Conservation (phyloP, 2,888 invertebrate species). For the Abrostola triplasia region DNA sequence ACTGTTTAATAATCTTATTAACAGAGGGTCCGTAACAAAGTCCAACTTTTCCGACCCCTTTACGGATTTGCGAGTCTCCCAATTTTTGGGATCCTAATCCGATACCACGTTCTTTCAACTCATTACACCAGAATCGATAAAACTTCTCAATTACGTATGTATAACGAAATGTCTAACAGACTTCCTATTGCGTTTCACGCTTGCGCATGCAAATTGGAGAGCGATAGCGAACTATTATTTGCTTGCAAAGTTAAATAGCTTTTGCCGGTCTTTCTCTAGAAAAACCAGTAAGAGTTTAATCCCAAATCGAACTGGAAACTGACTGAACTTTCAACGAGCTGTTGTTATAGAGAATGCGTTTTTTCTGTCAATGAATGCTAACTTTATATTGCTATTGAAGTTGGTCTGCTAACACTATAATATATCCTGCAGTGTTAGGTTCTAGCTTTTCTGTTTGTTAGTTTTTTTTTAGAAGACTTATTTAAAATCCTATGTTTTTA, state of each 20-base stretch:
- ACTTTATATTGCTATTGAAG: constrained; percentile 35
- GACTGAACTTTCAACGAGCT: constrained; percentile 49
- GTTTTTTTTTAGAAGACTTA: too few species aligned
- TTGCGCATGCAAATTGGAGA: constrained; percentile 71
- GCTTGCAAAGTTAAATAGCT: constrained; percentile 80
- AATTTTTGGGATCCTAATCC: constrained; percentile 49
- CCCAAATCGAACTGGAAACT: constrained; percentile 60
- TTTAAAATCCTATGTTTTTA: too few species aligned
- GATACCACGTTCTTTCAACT: constrained; percentile 39
- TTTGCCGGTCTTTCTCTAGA: constrained; percentile 68
- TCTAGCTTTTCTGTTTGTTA: too few species aligned
- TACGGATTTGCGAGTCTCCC: constrained; percentile 35
- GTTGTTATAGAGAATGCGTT: constrained; percentile 50
- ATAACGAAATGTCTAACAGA: constrained; percentile 29
- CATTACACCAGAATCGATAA: constrained; percentile 32
- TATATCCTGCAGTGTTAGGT: too few species aligned
- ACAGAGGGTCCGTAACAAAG: constrained; percentile 45
- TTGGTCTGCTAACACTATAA: background rate
- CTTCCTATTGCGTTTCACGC: constrained; percentile 56
- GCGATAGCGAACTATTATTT: constrained; percentile 73
- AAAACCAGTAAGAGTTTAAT: constrained; percentile 73
- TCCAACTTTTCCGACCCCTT: constrained; percentile 45
- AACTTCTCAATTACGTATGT: constrained; percentile 50
- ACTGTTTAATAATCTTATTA: constrained; percentile 52
- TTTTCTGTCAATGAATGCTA: constrained; percentile 34